These are phyloP conservation scores for Lepidochrysops patricia DNA, from an alignment of 2,888 invertebrate species.

Conservation along the genomic window DNA sequence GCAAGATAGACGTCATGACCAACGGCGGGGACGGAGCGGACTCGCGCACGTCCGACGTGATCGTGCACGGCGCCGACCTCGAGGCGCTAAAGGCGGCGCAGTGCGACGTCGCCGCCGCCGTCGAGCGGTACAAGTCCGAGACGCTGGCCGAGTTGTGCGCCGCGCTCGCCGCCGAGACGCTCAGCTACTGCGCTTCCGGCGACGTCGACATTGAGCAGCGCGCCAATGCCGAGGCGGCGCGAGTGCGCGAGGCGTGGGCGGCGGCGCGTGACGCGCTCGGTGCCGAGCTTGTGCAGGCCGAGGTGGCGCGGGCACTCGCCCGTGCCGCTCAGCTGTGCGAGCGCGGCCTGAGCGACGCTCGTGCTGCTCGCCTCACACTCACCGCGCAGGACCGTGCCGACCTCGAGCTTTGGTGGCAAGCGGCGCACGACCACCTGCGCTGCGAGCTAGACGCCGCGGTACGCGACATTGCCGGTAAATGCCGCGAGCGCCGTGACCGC, in stretches of 20 bases:
- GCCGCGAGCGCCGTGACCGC: constrained; percentile 75
- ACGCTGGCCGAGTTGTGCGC: constrained; percentile 81
- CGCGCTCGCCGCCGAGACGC: constrained; percentile 58
- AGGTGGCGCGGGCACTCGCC: constrained; percentile 82
- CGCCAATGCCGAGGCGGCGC: constrained; percentile 73
- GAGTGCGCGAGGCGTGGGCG: constrained; percentile 83
- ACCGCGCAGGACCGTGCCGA: constrained; percentile 80
- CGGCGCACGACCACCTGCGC: constrained; percentile 80
- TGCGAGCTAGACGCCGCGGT: constrained; percentile 83
- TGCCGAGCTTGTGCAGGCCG: constrained; percentile 83
- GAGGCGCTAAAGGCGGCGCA: constrained; percentile 72
- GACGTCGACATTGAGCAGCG: constrained; percentile 59
- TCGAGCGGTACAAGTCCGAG: constrained; percentile 78
- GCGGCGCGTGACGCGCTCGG: constrained; percentile 84
- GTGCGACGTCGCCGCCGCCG: constrained; percentile 75
- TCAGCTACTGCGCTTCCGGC: constrained; percentile 30
- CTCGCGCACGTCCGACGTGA: constrained; percentile 45
- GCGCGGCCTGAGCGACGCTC: constrained; percentile 69
- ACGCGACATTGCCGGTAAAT: constrained; percentile 78
- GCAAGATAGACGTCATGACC: constrained; percentile 75
- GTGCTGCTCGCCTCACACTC: constrained; percentile 74
- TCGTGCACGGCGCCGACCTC: constrained; percentile 62
- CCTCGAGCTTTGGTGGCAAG: constrained; percentile 83
- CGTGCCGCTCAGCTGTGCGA: constrained; percentile 82
- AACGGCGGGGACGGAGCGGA: constrained; percentile 40